A percentile compares a stretch with the other conserved stretches of the same genome.
Conservation (phyloP, 2,113 vertebrate species). For the Lethenteron camtschaticum region DNA sequence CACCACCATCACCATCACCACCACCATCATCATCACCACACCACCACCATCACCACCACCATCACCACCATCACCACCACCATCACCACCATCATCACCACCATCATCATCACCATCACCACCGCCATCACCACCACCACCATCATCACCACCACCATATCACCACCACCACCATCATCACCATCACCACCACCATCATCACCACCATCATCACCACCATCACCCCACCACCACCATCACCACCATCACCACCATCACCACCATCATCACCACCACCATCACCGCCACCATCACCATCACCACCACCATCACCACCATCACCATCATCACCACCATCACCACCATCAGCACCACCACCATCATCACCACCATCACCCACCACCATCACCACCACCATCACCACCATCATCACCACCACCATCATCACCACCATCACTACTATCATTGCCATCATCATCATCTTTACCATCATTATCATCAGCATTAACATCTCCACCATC, state of each 20-base stretch:
- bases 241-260: background rate
- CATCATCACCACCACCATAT: background rate
- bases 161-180: background rate
- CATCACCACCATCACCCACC: background rate
- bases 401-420: background rate
- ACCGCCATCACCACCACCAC: background rate
- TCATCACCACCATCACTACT: background rate
- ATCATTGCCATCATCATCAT: background rate
- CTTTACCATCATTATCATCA: background rate
- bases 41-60: background rate
- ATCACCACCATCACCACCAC: background rate
- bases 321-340: background rate
- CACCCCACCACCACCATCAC: background rate
- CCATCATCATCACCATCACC: background rate
- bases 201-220: background rate
- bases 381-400: background rate
- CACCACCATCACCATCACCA: background rate
- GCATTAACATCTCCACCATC: background rate
- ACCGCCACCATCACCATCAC: background rate
- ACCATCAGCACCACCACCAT: background rate
- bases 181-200: background rate
- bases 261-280: background rate
- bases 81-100: background rate
- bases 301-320: background rate
- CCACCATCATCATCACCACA: background rate